Percentiles rank a stretch among this genome's conserved stretches.
phyloP scores from a whole-genome alignment of 2,888 invertebrate genomes.

The Junonia oenone region DNA sequence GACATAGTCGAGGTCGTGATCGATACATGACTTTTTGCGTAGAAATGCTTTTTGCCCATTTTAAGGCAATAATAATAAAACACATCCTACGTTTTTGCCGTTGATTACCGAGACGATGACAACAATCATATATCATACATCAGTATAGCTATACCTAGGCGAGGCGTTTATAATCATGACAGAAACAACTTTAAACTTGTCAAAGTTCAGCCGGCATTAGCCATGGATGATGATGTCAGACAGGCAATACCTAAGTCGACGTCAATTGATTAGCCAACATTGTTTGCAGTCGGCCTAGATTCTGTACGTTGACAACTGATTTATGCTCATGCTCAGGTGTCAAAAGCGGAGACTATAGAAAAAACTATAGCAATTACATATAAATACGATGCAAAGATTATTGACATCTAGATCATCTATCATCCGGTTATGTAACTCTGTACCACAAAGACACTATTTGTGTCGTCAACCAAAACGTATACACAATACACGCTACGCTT shows the following conservation, averaged over 20 bases:
- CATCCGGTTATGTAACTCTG: constrained; percentile 51
- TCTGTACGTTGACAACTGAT: constrained; percentile 69
- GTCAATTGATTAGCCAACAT: constrained; percentile 58
- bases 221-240: constrained; percentile 58
- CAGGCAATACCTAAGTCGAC: constrained; percentile 43
- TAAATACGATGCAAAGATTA: constrained; percentile 53
- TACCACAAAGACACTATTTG: constrained; percentile 49
- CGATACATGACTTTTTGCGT: constrained; percentile 37
- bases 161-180: constrained; percentile 36
- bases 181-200: constrained; percentile 45
- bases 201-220: constrained; percentile 48
- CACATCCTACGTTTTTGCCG: constrained; percentile 55
- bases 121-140: constrained; percentile 6
- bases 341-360: constrained; percentile 52
- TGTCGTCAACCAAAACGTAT: constrained; percentile 39
- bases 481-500: constrained; percentile 13
- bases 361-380: constrained; percentile 61
- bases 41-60: constrained; percentile 49
- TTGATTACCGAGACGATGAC: constrained; percentile 14
- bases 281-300: constrained; percentile 56
- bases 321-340: constrained; percentile 67
- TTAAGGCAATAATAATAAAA: constrained; percentile 50
- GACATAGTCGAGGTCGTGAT: constrained; percentile 61
- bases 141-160: constrained; percentile 6
- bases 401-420: constrained; percentile 57